These are phyloP conservation scores for Epizoanthus stellaris DNA, from an alignment of 92 coral and sea anemone genomes.

Conservation along the genomic window DNA sequence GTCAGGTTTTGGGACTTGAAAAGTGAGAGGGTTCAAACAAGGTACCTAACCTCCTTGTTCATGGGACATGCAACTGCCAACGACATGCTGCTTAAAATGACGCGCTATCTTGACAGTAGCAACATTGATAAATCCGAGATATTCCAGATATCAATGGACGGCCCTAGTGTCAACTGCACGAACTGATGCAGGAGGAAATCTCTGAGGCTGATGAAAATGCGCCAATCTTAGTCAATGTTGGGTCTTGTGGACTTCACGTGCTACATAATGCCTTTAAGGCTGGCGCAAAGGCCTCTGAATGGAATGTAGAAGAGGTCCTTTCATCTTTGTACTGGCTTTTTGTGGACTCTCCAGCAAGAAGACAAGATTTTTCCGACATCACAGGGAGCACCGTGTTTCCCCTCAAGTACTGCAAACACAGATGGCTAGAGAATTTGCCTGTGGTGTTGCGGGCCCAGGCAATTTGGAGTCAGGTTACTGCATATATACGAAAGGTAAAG, in stretches of 20 bases:
- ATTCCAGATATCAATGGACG: slow-evolving; percentile 46
- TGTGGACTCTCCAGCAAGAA: slow-evolving; percentile 67
- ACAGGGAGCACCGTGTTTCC: slow-evolving; percentile 56
- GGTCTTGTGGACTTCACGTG: slow-evolving; percentile 66
- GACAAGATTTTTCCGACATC: slow-evolving; percentile 53
- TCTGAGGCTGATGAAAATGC: slow-evolving; percentile 28
- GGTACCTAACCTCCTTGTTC: slow-evolving; percentile 49
- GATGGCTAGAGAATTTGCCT: slow-evolving; percentile 66
- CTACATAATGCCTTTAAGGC: slow-evolving; percentile 65
- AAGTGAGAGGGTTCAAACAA: slow-evolving; percentile 44
- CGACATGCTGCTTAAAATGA: slow-evolving; percentile 38
- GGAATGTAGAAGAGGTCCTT: slow-evolving; percentile 49
- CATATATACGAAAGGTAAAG: slow-evolving; percentile 52
- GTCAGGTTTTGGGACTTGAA: slow-evolving; percentile 49
- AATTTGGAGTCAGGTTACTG: slow-evolving; percentile 52
- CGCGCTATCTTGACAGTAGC: slow-evolving; percentile 34
- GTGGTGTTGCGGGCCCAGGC: slow-evolving; percentile 63
- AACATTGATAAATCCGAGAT: slow-evolving; percentile 42
- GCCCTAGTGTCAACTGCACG: slow-evolving; percentile 45
- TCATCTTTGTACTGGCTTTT: slow-evolving; percentile 53
- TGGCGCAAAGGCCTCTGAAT: slow-evolving; percentile 56
- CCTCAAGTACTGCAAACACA: slow-evolving; percentile 63
- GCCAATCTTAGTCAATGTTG: slow-evolving; percentile 28
- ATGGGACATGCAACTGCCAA: slow-evolving; percentile 55
- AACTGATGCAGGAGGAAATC: slow-evolving; percentile 15